phyloP scores from a whole-genome alignment of 2,888 invertebrate genomes.

The Serripes groenlandicus region DNA sequence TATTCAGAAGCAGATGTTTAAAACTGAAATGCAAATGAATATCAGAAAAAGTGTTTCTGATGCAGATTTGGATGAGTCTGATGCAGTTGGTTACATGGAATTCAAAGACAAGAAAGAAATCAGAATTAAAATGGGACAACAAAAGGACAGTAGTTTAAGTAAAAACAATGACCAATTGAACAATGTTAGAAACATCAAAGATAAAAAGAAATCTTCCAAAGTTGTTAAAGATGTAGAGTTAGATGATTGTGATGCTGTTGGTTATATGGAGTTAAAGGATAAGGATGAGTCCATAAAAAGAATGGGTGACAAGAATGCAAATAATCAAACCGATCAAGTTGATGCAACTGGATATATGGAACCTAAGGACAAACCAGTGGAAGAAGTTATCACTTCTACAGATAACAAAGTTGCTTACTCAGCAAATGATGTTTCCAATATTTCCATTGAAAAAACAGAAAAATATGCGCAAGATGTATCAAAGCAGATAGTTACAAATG shows the following conservation, averaged over 20 bases:
- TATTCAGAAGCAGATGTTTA: neutral
- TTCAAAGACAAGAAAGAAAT: constrained; percentile 35
- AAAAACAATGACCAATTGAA: too few relatives aligned
- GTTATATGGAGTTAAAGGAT: constrained; percentile 53
- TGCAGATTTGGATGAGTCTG: constrained; percentile 28
- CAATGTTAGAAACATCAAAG: neutral
- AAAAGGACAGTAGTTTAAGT: neutral
- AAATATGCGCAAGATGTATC: constrained; percentile 7
- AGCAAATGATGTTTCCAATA: neutral
- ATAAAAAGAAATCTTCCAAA: neutral
- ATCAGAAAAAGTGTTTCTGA: neutral
- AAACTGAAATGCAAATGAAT: neutral
- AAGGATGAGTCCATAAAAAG: neutral
- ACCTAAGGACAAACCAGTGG: constrained; percentile 37
- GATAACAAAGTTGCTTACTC: constrained; percentile 14
- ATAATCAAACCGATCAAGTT: constrained; percentile 21
- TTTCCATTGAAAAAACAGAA: constrained; percentile 7
- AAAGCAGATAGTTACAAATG: neutral
- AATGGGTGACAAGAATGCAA: neutral
- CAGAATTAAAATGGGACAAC: neutral
- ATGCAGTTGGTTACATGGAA: constrained; percentile 56
- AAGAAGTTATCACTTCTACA: constrained; percentile 16
- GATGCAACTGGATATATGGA: constrained; percentile 56
- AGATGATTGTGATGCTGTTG: constrained; percentile 51
- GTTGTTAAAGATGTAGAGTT: neutral